Conservation (phyloP, 2,113 vertebrate genomes). For the Hiodon tergisus region DNA sequence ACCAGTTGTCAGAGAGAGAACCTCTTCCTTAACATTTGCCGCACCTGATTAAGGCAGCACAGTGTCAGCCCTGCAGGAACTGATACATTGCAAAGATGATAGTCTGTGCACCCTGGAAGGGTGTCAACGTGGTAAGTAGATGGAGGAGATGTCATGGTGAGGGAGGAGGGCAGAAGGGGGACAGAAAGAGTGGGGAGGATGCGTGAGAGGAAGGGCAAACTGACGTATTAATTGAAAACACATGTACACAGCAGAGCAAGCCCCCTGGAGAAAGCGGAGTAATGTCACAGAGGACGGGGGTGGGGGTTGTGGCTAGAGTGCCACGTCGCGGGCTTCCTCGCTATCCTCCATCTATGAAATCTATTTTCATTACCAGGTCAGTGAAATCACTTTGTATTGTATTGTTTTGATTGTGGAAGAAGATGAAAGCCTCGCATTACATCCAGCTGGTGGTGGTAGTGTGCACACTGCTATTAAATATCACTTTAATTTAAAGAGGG, state of each 20-base stretch:
- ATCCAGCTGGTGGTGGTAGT: not conserved
- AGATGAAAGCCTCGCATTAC: not conserved
- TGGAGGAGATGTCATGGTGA: conserved; percentile 25
- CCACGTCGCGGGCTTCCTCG: conserved; percentile 29
- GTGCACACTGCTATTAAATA: not conserved
- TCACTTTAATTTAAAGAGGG: not conserved
- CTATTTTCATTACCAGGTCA: not conserved
- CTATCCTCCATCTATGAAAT: not conserved
- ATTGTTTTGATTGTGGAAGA: not conserved
- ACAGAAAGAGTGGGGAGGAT: not conserved
- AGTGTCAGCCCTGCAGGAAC: conserved; percentile 11
- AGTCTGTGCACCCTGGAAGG: too few species aligned
- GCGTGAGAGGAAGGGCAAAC: conserved; percentile 4
- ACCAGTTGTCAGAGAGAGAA: conserved; percentile 3
- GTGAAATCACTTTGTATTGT: not conserved
- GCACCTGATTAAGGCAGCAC: conserved; percentile 40
- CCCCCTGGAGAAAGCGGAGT: conserved; percentile 38
- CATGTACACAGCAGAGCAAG: conserved; percentile 31
- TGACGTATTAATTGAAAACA: conserved; percentile 40
- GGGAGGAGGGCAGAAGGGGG: conserved; percentile 21
- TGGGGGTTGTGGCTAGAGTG: conserved; percentile 23
- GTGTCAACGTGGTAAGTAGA: too few species aligned
- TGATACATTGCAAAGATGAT: conserved; percentile 27
- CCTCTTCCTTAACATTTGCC: conserved; percentile 24
- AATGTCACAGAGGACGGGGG: conserved; percentile 40